Evolutionary conservation across 2,797 vertebrate species (phyloP), one percentile per base, ranked within the genome.

Genomic region (Malurus leucopterus): DNA sequence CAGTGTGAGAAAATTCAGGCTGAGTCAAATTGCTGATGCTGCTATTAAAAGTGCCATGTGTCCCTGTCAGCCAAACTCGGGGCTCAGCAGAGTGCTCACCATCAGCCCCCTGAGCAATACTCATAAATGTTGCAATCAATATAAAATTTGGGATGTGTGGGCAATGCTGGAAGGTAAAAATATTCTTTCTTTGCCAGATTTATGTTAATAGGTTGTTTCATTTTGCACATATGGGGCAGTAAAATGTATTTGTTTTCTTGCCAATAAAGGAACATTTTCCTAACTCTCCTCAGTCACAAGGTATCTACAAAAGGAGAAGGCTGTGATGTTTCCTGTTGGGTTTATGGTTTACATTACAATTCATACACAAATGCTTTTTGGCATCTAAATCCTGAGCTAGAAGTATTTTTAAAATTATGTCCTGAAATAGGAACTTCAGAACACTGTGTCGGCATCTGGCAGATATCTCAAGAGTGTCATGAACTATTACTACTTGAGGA

Each of bases 361-460:
- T 75, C 80, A 84, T 81, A 90, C 67, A 89, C 90, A 95, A 93
- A 95, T 64, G 58, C 61, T 86, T 91, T 86, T 83, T 92, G 91
- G 84, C 91, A 94, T 90, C 78, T 93, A 93, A 95, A 92, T 95
- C 72, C 87, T 89, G 82, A 91, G 58, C 90, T 91, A 91, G 67
- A 91, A 84, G 53, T 90, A 95, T 89, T 94, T 96, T 94, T 89
- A 84, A 95, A 94, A 94, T 93, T 93, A 93, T 95, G 74, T 92
- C 78, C 90, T 91, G 93, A 94, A 96, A 95, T 93, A 95, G 89
- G 93, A 96, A 92, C 93, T 95, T 95, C 84, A 89, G 83, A 93
- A 90, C 67, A 67, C 77, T 89, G 47, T 68, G 76, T 89, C 46
- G 40, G 94, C 94, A 95, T 95, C 92, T 96, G 95, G 92, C 91